phyloP scores from a whole-genome alignment of 2,888 invertebrate species.

The Aporophyla lueneburgensis region DNA sequence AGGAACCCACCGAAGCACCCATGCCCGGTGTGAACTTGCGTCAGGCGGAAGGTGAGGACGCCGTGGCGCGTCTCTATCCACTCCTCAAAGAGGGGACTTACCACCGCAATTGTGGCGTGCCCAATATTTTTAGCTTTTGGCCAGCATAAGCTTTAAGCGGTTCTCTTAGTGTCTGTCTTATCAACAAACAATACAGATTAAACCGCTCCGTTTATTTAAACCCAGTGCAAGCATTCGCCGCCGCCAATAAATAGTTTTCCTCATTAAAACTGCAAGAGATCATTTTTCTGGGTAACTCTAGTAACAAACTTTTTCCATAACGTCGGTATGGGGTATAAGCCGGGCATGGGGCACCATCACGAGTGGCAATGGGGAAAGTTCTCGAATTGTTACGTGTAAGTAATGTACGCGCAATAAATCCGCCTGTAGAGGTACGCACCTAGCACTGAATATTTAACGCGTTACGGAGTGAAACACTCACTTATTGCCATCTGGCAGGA shows the following conservation, averaged over 20 bases:
- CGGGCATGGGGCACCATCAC: conserved; percentile 14
- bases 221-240: not conserved
- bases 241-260: conserved; percentile 25
- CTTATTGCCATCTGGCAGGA: conserved; percentile 56
- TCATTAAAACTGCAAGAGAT: conserved; percentile 28
- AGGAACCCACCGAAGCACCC: too few relatives aligned
- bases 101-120: too few relatives aligned
- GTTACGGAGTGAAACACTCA: conserved; percentile 68
- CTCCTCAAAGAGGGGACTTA: too few relatives aligned
- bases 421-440: conserved; percentile 62
- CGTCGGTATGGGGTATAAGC: conserved; percentile 23
- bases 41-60: too few relatives aligned
- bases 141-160: conserved; percentile 1
- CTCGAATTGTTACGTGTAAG: conserved; percentile 74
- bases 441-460: conserved; percentile 80
- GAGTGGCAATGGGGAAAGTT: conserved; percentile 70
- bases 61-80: too few relatives aligned
- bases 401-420: conserved; percentile 71
- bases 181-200: not conserved
- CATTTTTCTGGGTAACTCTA: conserved; percentile 30
- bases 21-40: too few relatives aligned
- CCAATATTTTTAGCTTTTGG: not conserved
- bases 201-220: not conserved
- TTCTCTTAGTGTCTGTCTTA: not conserved
- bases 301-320: conserved; percentile 45